Percentiles rank a stretch among this genome's conserved stretches.
Conservation (phyloP, 2,113 vertebrate genomes). For the Pelobates fuscus region DNA sequence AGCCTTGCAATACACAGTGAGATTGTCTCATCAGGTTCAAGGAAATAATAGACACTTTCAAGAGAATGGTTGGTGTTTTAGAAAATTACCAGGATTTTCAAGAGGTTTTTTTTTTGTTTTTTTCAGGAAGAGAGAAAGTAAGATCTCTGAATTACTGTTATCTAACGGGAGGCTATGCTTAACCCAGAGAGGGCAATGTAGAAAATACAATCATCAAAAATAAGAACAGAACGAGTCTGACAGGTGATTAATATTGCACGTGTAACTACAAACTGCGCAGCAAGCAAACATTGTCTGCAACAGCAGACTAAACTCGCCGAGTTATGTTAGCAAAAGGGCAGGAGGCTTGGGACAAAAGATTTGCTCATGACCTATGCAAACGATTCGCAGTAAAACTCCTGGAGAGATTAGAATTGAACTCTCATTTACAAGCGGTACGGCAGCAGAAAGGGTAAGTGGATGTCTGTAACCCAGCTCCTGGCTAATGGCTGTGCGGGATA, state of each 20-base stretch:
- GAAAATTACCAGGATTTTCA: no score
- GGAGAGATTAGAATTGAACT: constrained; percentile 36
- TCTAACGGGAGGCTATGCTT: not conserved
- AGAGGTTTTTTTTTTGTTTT: no score
- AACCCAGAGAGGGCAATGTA: not conserved
- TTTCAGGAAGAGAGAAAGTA: not conserved
- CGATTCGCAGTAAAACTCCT: constrained; percentile 11
- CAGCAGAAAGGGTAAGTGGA: constrained; percentile 12
- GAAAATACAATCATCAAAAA: not conserved
- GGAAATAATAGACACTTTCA: no score
- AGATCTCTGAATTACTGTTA: not conserved
- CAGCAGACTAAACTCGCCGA: constrained; percentile 20
- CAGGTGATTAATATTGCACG: constrained; percentile 35
- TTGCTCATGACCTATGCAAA: constrained; percentile 44
- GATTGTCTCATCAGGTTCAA: no score
- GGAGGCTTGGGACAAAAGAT: constrained; percentile 29
- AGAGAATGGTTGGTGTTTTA: no score
- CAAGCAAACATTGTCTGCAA: constrained; percentile 18
- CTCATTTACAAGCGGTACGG: constrained; percentile 25
- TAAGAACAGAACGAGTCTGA: constrained; percentile 13
- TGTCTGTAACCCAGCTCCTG: not conserved
- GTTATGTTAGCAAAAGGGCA: constrained; percentile 41
- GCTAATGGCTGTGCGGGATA: not conserved
- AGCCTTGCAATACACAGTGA: no score
- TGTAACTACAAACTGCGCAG: constrained; percentile 23